Conservation (phyloP, 2,888 invertebrate species). For the Caenorhabditis zanzibari region DNA sequence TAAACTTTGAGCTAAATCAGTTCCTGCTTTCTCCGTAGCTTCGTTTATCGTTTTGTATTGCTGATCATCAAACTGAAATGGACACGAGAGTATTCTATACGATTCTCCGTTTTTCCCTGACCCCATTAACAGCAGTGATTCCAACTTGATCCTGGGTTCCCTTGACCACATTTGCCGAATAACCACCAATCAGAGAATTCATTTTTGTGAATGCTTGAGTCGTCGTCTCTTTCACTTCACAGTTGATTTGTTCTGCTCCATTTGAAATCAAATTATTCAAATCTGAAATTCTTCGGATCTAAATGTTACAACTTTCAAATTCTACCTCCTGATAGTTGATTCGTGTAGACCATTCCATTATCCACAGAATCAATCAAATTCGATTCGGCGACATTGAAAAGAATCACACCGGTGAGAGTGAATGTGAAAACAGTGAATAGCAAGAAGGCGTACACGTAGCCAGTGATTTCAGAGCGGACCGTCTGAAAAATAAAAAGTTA, state of each 20-base stretch:
- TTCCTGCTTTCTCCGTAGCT: not conserved
- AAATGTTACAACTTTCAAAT: too few species aligned
- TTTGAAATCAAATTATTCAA: conserved; percentile 30
- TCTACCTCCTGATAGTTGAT: conserved; percentile 34
- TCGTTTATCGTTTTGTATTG: not conserved
- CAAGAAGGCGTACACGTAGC: conserved; percentile 44
- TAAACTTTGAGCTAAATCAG: not conserved
- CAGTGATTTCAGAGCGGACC: conserved; percentile 37
- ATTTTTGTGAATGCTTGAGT: conserved; percentile 36
- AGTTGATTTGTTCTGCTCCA: conserved; percentile 58
- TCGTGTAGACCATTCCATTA: conserved; percentile 37
- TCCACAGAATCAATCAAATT: conserved; percentile 58
- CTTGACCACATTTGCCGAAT: conserved; percentile 28
- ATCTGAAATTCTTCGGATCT: conserved; percentile 58
- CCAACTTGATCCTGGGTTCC: conserved; percentile 39
- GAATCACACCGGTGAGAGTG: conserved; percentile 62
- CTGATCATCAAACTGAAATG: conserved; percentile 40
- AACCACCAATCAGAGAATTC: conserved; percentile 25
- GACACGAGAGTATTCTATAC: not conserved
- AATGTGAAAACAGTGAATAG: conserved; percentile 60
- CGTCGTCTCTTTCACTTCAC: conserved; percentile 55
- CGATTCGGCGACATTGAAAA: conserved; percentile 65
- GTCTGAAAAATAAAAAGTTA: conserved; percentile 34
- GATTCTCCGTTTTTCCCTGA: too few species aligned
- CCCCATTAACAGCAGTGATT: conserved; percentile 48